A percentile compares a stretch with the other conserved stretches of the same genome.
phyloP scores from a whole-genome alignment of 2,113 vertebrate genomes.

The Sturnus vulgaris region DNA sequence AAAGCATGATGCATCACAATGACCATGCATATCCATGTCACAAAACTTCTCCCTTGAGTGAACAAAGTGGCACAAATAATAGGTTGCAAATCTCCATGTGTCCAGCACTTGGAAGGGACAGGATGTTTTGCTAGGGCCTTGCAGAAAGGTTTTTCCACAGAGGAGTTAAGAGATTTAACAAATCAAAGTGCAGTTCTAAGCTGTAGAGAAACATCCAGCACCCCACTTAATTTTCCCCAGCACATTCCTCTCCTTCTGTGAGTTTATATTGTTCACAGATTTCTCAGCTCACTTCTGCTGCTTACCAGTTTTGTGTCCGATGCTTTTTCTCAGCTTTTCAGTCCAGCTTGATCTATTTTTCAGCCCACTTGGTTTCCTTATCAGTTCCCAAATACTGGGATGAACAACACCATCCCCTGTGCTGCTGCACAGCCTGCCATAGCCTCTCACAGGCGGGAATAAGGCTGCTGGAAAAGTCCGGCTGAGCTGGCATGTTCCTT shows the following conservation, averaged over 20 bases:
- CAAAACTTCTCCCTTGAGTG: neutral
- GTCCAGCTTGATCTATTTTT: neutral
- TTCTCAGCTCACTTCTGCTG: neutral
- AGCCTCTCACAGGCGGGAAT: neutral
- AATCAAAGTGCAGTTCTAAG: neutral
- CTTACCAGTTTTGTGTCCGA: fast-evolving
- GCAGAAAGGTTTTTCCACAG: neutral
- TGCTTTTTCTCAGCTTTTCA: neutral
- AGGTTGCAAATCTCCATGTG: neutral
- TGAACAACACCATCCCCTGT: neutral
- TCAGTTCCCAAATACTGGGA: neutral
- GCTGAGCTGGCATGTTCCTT: neutral
- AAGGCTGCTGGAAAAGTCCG: neutral
- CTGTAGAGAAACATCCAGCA: neutral
- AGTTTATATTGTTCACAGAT: neutral
- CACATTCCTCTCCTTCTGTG: fast-evolving
- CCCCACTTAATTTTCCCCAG: fast-evolving
- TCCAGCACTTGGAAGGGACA: neutral
- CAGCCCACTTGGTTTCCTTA: neutral
- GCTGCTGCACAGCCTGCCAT: neutral
- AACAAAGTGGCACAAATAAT: slow-evolving; percentile 25
- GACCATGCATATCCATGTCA: neutral
- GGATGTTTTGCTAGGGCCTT: neutral
- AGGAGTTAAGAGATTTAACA: neutral
- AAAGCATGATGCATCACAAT: neutral